Base-by-base conservation (phyloP, 2,888 invertebrate genomes). In the Sesia bembeciformis region DNA sequence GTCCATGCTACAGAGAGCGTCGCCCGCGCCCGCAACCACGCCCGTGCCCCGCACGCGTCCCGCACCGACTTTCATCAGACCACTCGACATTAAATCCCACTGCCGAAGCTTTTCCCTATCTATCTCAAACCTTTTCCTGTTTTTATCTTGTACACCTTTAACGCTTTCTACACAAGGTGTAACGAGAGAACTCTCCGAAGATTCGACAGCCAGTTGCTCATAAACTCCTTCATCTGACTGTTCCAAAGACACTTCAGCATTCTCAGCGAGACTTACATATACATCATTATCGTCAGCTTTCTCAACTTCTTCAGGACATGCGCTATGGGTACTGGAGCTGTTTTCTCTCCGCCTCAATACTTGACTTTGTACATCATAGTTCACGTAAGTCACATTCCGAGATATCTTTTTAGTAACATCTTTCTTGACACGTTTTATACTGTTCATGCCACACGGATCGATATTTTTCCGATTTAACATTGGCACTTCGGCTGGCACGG, bases 11-110 rank as follows among this genome's bases (percentile, higher is more conserved):
- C 79, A 76, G 62, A 76, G 72, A 72, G 77, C 74, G 63, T 78
- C 80, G 63, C 78, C 77, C 68, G 70, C 66, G 68, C 77, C 80
- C 72, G 66, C 72, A 73, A 77, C 74, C 67, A 72, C 73, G 64
- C 77, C 80, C 63, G 63, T 64, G 64, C 60, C 81, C 78, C 82
- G 81, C 81, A 83, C 84, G 70, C 81, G 77, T 65, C 81, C 80
- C 66, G 65, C 67, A 58, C 76, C 78, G 62, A 75, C 77, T 67
- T 86, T 93, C 91, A 93, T 92, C 66, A 94, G 89, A 62, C 93
- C 96, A 90, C 96, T 96, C 58, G 96, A 96, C 93, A 96, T 92
- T 68, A 96, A 91, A 85, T 96, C 96, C 96, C 96, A 96, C 74
- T 96, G 96, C 54, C 96, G 91, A 66, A 96, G 91, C 65, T 94